Base-by-base conservation (phyloP, 2,888 invertebrate species). In the Carcina quercana region DNA sequence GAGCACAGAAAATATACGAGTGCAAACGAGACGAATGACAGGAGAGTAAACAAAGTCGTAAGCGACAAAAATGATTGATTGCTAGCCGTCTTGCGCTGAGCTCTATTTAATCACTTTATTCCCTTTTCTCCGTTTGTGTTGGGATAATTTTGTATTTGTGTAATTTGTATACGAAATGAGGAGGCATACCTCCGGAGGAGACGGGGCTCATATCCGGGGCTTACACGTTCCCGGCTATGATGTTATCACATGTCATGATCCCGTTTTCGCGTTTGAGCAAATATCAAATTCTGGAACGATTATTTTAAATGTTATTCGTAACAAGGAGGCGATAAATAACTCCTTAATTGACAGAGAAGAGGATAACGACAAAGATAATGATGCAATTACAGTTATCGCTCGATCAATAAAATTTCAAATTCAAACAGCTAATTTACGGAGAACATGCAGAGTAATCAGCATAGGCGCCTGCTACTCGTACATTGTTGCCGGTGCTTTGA, bases 71-170 rank as follows among this genome's bases (percentile, higher is more conserved):
- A 84, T 85, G 85, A 85, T 85, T 85, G 85, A 85, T 85, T 74
- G 71, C 85, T 70, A 71, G 74, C 76, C 71, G 76, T 82, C 83
- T 80, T 80, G 73, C 64, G 72, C 70, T 84, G 84, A 84, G 80
- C 84, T 84, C 80, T 84, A 79, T 85, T 85, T 85, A 85, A 85
- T 85, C 85, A 84, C 85, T 85, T 82, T 80, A 84, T 84, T 84
- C 83, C 83, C 84, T 83, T 83, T 84, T 83, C 82, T 82, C 71
- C 80, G 79, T 83, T 83, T 83, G 78, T 74, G 74, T 76, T 73
- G 68, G 74, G 74, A 82, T 83, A 75, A 83, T 82, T 82, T 83
- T 70, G 78, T 80, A 80, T 80, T 79, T 79, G 76, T 79, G 69
- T 82, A 82, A 80, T 83, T 82, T 83, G 82, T 82, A 76, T 78